phyloP scores from a whole-genome alignment of 2,797 vertebrate genomes.

The Ataeniobius toweri region DNA sequence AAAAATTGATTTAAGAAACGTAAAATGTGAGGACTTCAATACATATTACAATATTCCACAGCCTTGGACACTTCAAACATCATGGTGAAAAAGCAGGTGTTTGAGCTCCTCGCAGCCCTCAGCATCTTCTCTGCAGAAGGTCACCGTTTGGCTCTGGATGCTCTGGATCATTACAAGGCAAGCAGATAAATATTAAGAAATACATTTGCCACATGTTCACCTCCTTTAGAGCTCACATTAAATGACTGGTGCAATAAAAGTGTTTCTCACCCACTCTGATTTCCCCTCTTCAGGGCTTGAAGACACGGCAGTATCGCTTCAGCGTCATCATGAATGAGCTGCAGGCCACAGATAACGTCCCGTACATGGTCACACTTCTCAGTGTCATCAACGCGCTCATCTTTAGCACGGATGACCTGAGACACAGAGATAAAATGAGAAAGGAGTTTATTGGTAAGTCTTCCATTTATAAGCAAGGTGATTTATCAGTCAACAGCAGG shows the following conservation, averaged over 20 bases:
- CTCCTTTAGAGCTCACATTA: not conserved
- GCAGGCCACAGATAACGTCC: constrained; percentile 89
- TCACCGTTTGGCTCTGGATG: constrained; percentile 88
- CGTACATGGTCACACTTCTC: constrained; percentile 93
- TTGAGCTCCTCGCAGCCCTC: constrained; percentile 94
- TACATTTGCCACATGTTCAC: not conserved
- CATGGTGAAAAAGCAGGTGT: constrained; percentile 99
- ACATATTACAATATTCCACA: constrained; percentile 61
- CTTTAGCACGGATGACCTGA: constrained; percentile 88
- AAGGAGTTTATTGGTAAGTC: constrained; percentile 93
- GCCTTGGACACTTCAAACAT: constrained; percentile 96
- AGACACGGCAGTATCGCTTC: constrained; percentile 96
- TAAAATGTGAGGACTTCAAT: not conserved
- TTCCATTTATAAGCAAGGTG: constrained; percentile 22
- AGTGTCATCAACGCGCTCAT: constrained; percentile 95
- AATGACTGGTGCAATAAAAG: constrained; percentile 10
- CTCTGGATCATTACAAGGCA: constrained; percentile 97
- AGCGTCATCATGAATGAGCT: constrained; percentile 95
- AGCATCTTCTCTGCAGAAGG: constrained; percentile 93
- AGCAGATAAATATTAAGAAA: constrained; percentile 47
- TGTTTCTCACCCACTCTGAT: constrained; percentile 13
- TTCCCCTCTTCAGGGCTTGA: constrained; percentile 80
- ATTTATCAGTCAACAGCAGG: constrained; percentile 21
- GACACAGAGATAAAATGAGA: constrained; percentile 87
- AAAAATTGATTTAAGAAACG: constrained; percentile 1